These are phyloP conservation scores for Euleptes europaea DNA, from an alignment of 2,113 vertebrate species.

Conservation along the genomic window DNA sequence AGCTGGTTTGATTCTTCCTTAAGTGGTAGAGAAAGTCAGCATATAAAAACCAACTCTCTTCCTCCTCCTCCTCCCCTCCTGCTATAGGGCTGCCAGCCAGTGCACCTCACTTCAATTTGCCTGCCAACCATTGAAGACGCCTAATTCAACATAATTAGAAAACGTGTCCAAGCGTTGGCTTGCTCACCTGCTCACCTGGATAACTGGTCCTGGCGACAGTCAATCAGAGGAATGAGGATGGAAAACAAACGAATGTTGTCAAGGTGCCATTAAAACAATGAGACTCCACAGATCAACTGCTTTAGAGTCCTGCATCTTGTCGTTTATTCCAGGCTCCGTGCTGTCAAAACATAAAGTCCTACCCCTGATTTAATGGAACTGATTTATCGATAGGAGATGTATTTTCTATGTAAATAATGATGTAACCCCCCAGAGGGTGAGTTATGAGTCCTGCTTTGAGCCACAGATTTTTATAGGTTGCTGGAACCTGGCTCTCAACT, in stretches of 20 bases:
- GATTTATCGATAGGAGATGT: slow-evolving; percentile 13
- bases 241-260: slow-evolving; percentile 22
- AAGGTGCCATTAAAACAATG: slow-evolving; percentile 7
- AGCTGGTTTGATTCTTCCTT: too few species aligned
- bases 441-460: background rate
- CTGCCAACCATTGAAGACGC: background rate
- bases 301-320: slow-evolving; percentile 12
- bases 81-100: too few species aligned
- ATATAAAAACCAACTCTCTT: too few species aligned
- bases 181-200: background rate
- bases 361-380: slow-evolving; percentile 29
- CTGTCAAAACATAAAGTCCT: slow-evolving; percentile 24
- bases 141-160: slow-evolving; percentile 5
- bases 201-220: background rate
- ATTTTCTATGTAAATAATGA: slow-evolving; percentile 38
- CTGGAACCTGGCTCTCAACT: background rate
- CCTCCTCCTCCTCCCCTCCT: background rate
- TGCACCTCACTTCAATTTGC: background rate
- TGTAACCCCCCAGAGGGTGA: slow-evolving; percentile 17
- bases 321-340: slow-evolving; percentile 24
- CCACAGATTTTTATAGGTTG: slow-evolving; percentile 2
- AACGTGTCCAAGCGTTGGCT: background rate
- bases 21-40: too few species aligned
- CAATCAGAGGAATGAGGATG: background rate
- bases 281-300: slow-evolving; percentile 7